Evolutionary conservation across 1,140 invertebrate genomes (phyloP).

Genomic region (Pissodes strobi): DNA sequence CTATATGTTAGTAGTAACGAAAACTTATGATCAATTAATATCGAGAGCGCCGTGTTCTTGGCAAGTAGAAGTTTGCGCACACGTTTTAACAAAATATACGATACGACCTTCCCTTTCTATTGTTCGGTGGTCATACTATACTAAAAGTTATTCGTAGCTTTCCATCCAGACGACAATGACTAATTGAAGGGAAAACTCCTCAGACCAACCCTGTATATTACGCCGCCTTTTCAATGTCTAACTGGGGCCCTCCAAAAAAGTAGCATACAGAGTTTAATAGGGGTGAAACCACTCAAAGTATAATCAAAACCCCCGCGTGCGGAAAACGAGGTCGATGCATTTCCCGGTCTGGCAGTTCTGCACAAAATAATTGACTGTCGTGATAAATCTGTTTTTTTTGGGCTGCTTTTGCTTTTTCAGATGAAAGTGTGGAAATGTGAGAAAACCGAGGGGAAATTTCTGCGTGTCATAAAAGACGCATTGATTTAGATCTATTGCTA

Average conservation of each 20-base stretch:
- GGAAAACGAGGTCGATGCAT: slow-evolving; percentile 27
- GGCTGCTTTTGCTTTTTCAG: slow-evolving; percentile 5
- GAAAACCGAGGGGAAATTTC: neutral
- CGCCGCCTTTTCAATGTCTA: slow-evolving; percentile 53
- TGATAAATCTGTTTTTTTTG: slow-evolving; percentile 33
- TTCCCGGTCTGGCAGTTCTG: slow-evolving; percentile 24
- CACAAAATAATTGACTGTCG: slow-evolving; percentile 31
- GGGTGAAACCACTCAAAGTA: slow-evolving; percentile 57
- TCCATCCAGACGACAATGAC: too few relatives aligned
- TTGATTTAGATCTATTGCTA: too few relatives aligned
- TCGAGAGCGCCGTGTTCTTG: too few relatives aligned
- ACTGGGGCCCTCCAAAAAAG: slow-evolving; percentile 45
- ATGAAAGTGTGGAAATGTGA: neutral
- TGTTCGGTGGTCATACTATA: too few relatives aligned
- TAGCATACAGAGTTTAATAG: slow-evolving; percentile 53
- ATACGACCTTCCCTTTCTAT: too few relatives aligned
- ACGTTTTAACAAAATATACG: too few relatives aligned
- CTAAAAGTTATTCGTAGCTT: too few relatives aligned
- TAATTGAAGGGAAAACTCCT: too few relatives aligned
- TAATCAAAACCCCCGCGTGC: slow-evolving; percentile 53
- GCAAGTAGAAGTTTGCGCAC: too few relatives aligned
- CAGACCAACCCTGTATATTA: slow-evolving; percentile 2
- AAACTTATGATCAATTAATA: too few relatives aligned
- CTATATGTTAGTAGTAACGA: too few relatives aligned
- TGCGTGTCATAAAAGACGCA: too few relatives aligned